Base-by-base conservation (phyloP, 2,888 invertebrate species). In the Agriopis aurantiaria region DNA sequence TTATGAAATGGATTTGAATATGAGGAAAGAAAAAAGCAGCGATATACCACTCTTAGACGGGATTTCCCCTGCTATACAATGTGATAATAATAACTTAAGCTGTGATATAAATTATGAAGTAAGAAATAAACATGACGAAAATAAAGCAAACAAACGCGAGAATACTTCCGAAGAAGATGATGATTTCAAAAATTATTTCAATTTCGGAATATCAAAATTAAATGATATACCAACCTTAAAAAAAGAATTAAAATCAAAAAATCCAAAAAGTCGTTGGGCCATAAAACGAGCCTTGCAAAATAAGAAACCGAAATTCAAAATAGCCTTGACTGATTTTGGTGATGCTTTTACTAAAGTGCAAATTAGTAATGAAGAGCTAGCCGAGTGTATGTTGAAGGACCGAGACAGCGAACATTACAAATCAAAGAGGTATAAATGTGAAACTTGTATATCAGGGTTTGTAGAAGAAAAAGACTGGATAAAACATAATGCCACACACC, bases 271-370 rank as follows among this genome's bases (percentile, higher is more conserved):
- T 41, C 55, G 55, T 9, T 55, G 55, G 55, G 55, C 55, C 8
- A 41, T 40, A 8, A 55, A 40, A 41, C 41, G 55, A 4, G 40
- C 55, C n/a, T n/a, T n/a, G 14, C 41, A 55, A 41, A 55, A 55
- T 41, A 55, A 55, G 55, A 55, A 55, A 7, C 55, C 41, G 9
- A 55, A 55, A 55, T 55, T 41, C 55, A n/a, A 55, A 55, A 41
- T 55, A 3, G 40, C 41, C 41, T 55, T 14, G 1, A 41, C 55
- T 3, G 12, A 55, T 55, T 41, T 55, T 55, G 55, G 3, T n/a
- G 41, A 55, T 41, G 41, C 40, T 41, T 55, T 55, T n/a, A 55
- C 55, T 8, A 55, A 41, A 55, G 41, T 55, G 8, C 55, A n/a
- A n/a, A 55, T 55, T 11, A 55, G 7, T 41, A n/a, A 55, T 14